phyloP scores from a whole-genome alignment of 2,113 vertebrate species.

The Casuarius casuarius region DNA sequence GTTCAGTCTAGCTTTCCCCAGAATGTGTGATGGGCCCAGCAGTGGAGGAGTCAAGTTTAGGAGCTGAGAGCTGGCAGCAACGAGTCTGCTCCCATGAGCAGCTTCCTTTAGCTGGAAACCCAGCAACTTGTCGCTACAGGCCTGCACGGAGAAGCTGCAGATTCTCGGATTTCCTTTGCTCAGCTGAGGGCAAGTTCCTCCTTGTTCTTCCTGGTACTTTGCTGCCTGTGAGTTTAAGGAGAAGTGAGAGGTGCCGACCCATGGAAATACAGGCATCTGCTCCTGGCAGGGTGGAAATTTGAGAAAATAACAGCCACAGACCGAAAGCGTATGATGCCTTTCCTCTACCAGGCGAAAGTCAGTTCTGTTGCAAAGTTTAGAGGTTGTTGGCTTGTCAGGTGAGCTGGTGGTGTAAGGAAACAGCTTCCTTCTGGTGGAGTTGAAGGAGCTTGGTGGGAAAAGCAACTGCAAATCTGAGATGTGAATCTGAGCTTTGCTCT shows the following conservation, averaged over 20 bases:
- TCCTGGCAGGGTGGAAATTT: background rate
- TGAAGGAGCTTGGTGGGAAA: background rate
- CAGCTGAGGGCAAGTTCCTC: background rate
- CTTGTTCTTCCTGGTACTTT: background rate
- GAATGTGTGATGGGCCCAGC: background rate
- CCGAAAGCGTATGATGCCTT: background rate
- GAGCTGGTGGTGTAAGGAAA: background rate
- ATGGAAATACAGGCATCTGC: background rate
- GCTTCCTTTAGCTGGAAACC: background rate
- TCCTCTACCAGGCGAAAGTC: background rate
- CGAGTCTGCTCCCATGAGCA: background rate
- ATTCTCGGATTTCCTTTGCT: slow-evolving; percentile 4
- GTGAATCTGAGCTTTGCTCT: background rate
- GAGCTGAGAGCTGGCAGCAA: background rate
- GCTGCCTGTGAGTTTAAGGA: background rate
- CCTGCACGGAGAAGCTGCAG: background rate
- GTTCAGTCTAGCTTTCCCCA: background rate
- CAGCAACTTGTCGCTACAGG: background rate
- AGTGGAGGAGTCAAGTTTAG: background rate
- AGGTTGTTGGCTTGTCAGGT: too few species aligned
- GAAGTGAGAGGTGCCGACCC: background rate
- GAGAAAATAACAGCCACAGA: background rate
- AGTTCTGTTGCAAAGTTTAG: background rate
- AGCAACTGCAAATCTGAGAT: background rate
- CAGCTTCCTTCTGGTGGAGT: background rate